Evolutionary conservation across 2,888 invertebrate genomes (phyloP), one percentile per base, ranked within the genome.

Genomic region (Xestobium rufovillosum): DNA sequence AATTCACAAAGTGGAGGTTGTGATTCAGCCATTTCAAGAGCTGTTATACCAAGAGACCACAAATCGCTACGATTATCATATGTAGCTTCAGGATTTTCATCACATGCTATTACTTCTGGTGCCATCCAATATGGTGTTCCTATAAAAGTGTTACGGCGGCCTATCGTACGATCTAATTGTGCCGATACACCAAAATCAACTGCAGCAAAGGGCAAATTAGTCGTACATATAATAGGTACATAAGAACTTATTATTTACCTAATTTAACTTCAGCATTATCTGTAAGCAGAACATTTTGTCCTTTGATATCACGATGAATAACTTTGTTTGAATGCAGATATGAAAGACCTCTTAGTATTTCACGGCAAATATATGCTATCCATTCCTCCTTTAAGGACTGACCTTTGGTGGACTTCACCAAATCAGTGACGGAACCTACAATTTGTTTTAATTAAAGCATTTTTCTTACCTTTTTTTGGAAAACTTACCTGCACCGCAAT

Each of bases 181-280:
- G 98, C 98, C 48, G 95, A 95, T 40, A 98, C 98, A 60, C 98
- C 98, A 71, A 98, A 98, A 72, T 98, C 98, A 59, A 98, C 97
- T 86, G 66, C 34, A 65, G 62, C 42, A 27, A 15, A 34, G n/a
- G 23, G n/a, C 23, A 19, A 19, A n/a, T n/a, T 19, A 19, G n/a
- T 19, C n/a, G 6, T 8, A 19, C 23, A 19, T 19, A 19, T n/a
- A 6, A 19, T 8, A 19, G 6, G 23, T 19, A n/a, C 15, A 38
- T 26, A n/a, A 14, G 8, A 19, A 38, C 2, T 11, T 12, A 32
- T 14, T 16, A 45, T 71, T 67, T 66, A 88, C 88, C 89, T 60
- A 99, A 75, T 74, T 99, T 98, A 45, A 99, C 96, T 77, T 99
- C 98, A 47, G 97, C 98, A 74, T 96, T 97, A 69, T 99, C 98